Conservation (phyloP, 2,113 vertebrate genomes). For the Hemichromis elongatus region DNA sequence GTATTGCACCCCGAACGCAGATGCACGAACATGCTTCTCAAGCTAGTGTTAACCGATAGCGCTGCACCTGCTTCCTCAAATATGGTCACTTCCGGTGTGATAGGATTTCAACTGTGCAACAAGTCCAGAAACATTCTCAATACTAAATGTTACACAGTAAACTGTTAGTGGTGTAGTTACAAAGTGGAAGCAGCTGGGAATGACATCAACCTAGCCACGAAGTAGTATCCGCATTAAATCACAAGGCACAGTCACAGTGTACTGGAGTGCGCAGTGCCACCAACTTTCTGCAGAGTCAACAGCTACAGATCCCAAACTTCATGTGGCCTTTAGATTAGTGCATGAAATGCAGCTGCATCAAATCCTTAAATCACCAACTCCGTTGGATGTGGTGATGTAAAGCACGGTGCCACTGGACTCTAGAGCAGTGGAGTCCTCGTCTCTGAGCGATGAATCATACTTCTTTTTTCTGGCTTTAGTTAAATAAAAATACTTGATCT, state of each 20-base stretch:
- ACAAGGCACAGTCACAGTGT: rapidly evolving
- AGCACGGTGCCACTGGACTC: not conserved
- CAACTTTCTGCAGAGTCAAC: not conserved
- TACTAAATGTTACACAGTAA: not conserved
- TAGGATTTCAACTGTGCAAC: not conserved
- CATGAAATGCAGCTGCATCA: not conserved
- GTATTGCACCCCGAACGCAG: not conserved
- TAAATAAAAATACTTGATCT: too few species aligned
- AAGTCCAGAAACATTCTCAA: not conserved
- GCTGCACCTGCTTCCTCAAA: rapidly evolving
- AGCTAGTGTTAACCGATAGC: not conserved
- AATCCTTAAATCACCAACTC: not conserved
- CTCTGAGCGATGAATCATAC: not conserved
- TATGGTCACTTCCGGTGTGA: not conserved
- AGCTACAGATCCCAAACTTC: not conserved
- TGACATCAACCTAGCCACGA: not conserved
- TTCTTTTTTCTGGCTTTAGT: not conserved
- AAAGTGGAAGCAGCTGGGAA: not conserved
- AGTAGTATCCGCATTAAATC: not conserved
- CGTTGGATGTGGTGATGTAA: not conserved
- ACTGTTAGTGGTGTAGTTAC: not conserved
- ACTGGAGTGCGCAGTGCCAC: not conserved
- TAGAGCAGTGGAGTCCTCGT: not conserved
- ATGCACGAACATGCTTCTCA: not conserved
- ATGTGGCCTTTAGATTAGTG: not conserved